Base-by-base conservation (phyloP, 1,140 invertebrate species). In the Mya arenaria region DNA sequence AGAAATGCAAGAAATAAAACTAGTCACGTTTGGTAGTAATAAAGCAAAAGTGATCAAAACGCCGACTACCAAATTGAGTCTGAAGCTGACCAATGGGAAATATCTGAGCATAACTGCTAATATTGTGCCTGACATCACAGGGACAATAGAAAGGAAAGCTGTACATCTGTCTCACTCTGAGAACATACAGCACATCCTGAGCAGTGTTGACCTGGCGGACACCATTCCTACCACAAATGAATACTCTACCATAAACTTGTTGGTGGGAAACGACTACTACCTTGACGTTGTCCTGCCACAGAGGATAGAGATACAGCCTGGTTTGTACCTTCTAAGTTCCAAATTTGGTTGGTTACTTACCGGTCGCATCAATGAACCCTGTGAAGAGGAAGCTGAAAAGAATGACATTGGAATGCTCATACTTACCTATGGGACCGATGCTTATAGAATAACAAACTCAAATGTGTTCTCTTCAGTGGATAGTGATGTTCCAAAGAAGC, bases 201-300 rank as follows among this genome's bases (percentile, higher is more conserved):
- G n/a, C 5, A 58, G 69, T 58, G 4, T 73, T 4, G 69, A 73
- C n/a, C n/a, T 73, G 58, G 69, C 52, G 23, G 69, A 34, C 37
- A 52, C 37, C 15, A 48, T 71, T 48, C 41, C 66, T 25, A 25
- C 39, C 5, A 23, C 44, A 71, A 30, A 71, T 30, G 41, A 71
- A 52, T 2, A 10, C 15, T 13, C 66, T 3, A 37, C 25, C 28
- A 52, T 71, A 15, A 25, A 71, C 13, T 48, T 71, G n/a, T 34
- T 71, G n/a, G 52, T 71, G 32, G 66, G 66, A 25, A 71, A 71
- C 34, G 66, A 48, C 30, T 71, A 71, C 52, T 71, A 71, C 41
- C 30, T 48, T 6, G 66, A 71, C 25, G 4, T 71, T 3, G 39
- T 71, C 52, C 39, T 71, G 5, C 39, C 39, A 44, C 39, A 71